Percentiles rank a stretch among this genome's conserved stretches.
Evolutionary conservation across 2,797 vertebrate species (phyloP).

Genomic region (Chaetodon trifasciatus): DNA sequence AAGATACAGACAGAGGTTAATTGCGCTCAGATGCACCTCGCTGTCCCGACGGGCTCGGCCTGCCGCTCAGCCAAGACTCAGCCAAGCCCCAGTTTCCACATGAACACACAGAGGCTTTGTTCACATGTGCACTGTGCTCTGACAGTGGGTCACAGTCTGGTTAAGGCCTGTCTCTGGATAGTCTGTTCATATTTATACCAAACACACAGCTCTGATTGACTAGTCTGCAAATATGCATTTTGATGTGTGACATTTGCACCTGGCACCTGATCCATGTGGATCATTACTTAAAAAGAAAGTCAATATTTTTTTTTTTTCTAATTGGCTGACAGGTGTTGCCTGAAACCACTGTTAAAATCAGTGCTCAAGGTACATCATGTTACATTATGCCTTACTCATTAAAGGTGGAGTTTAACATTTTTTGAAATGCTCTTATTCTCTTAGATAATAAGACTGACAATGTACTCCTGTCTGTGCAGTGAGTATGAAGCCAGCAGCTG

Average conservation of each 20-base stretch:
- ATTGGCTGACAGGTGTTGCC: background rate
- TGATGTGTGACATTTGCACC: too few relatives aligned
- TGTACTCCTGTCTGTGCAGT: background rate
- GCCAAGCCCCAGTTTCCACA: conserved; percentile 45
- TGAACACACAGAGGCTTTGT: conserved; percentile 36
- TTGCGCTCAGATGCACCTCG: conserved; percentile 59
- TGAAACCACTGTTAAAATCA: too few relatives aligned
- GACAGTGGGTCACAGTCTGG: conserved; percentile 29
- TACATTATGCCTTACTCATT: background rate
- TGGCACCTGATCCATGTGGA: background rate
- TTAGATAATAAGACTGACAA: background rate
- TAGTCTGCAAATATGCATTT: background rate
- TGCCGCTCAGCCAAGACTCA: conserved; percentile 38
- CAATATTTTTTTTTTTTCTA: background rate
- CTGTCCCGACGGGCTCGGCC: conserved; percentile 36
- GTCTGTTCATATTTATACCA: background rate
- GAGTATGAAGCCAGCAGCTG: background rate
- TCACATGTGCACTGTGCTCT: conserved; percentile 26
- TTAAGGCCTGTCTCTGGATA: conserved; percentile 1
- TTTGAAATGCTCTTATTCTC: background rate
- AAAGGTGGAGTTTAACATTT: background rate
- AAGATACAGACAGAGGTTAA: conserved; percentile 69
- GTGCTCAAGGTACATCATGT: too few relatives aligned
- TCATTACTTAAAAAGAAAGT: background rate
- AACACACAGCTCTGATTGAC: background rate